phyloP scores from a whole-genome alignment of 2,797 vertebrate species.

The Ciconia nigra region DNA sequence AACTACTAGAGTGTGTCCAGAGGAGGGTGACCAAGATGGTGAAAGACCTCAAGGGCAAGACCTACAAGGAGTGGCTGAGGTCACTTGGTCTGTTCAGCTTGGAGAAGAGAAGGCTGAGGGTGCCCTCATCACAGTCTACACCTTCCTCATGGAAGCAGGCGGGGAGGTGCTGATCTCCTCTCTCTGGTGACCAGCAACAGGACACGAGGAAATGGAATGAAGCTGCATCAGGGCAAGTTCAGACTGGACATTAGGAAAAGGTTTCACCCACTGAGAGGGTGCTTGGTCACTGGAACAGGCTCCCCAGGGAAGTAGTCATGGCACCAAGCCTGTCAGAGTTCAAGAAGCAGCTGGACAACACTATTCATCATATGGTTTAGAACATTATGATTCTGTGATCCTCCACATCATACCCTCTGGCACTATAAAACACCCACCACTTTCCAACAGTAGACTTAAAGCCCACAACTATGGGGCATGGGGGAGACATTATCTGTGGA shows the following conservation, averaged over 20 bases:
- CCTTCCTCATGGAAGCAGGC: neutral
- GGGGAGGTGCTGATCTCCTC: neutral
- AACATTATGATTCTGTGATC: too few species aligned
- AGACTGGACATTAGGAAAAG: neutral
- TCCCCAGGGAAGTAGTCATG: neutral
- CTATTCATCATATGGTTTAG: neutral
- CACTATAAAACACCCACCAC: neutral
- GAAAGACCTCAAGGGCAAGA: neutral
- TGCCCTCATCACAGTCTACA: neutral
- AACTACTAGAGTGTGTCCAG: neutral
- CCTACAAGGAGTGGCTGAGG: accelerated
- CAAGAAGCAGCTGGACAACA: neutral
- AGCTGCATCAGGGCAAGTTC: neutral
- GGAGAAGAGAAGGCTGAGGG: neutral
- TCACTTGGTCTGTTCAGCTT: neutral
- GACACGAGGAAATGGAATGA: neutral
- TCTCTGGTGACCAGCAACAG: neutral
- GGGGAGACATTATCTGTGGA: neutral
- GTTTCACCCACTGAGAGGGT: neutral
- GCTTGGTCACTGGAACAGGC: neutral
- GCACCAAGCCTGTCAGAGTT: neutral
- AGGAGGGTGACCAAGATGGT: neutral
- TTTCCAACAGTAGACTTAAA: neutral
- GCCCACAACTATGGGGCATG: accelerated
- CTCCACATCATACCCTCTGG: neutral